A percentile compares a stretch with the other conserved stretches of the same genome.
phyloP scores from a whole-genome alignment of 1,140 invertebrate species.

The Olivierus martensii region DNA sequence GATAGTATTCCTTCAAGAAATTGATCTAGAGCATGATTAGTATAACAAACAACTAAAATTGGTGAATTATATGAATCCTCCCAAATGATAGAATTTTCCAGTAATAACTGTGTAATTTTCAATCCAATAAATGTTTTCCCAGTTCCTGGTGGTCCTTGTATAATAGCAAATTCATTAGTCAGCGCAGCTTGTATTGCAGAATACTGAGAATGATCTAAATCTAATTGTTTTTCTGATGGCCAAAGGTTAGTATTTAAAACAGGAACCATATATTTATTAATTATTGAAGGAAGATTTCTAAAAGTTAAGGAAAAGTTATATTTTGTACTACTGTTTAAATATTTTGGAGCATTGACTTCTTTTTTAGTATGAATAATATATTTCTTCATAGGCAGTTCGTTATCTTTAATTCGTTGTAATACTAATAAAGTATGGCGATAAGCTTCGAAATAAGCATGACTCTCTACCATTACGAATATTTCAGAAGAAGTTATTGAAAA shows the following conservation, averaged over 20 bases:
- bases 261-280: conserved; percentile 4
- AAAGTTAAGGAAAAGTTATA: not conserved
- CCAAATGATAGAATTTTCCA: conserved; percentile 22
- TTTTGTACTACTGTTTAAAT: conserved; percentile 11
- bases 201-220: conserved; percentile 32
- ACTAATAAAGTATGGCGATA: conserved; percentile 33
- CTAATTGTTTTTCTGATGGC: conserved; percentile 5
- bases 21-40: conserved; percentile 78
- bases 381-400: conserved; percentile 28
- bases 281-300: conserved; percentile 11
- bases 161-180: conserved; percentile 42
- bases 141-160: conserved; percentile 62
- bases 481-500: conserved; percentile 1
- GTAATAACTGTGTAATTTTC: conserved; percentile 28
- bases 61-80: conserved; percentile 26
- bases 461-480: conserved; percentile 30
- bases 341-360: not conserved
- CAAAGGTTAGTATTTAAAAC: conserved; percentile 2
- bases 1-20: conserved; percentile 57
- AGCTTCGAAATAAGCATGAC: conserved; percentile 36
- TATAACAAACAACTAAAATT: conserved; percentile 66
- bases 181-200: conserved; percentile 33
- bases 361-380: conserved; percentile 22
- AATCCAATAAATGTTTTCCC: conserved; percentile 60
- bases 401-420: conserved; percentile 25